phyloP scores from a whole-genome alignment of 2,888 invertebrate species.

The Lutraria lutraria region DNA sequence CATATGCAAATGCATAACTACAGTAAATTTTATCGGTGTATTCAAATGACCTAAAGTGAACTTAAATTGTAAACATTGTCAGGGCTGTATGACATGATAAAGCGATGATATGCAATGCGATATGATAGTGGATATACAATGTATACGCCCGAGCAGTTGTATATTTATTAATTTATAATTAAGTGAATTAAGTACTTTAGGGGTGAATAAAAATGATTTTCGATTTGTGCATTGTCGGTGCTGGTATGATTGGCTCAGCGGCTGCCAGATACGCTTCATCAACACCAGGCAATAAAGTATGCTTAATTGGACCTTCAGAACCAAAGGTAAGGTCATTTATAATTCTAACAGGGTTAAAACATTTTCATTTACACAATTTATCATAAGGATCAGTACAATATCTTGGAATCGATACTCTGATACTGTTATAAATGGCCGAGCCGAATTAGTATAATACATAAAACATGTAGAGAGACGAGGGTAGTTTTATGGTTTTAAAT shows the following conservation, averaged over 20 bases:
- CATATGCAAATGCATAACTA: no score
- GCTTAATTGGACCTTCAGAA: slow-evolving; percentile 76
- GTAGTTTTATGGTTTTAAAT: no score
- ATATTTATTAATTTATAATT: no score
- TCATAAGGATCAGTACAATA: not conserved
- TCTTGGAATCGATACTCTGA: not conserved
- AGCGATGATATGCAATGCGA: no score
- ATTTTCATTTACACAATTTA: not conserved
- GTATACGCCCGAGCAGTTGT: no score
- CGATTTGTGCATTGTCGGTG: slow-evolving; percentile 77
- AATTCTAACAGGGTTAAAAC: not conserved
- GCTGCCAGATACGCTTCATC: slow-evolving; percentile 74
- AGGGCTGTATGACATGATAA: no score
- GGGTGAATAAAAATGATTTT: slow-evolving; percentile 31
- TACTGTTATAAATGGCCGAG: not conserved
- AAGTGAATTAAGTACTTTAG: no score
- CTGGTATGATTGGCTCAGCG: slow-evolving; percentile 76
- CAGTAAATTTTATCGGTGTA: no score
- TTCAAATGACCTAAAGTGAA: no score
- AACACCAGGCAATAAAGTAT: slow-evolving; percentile 51
- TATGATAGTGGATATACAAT: no score
- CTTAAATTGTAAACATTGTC: no score
- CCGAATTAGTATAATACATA: not conserved
- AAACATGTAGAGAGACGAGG: no score
- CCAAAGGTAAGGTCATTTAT: slow-evolving; percentile 66